A percentile compares a stretch with the other conserved stretches of the same genome.
phyloP scores from a whole-genome alignment of 2,113 vertebrate species.

The Gavia stellata region DNA sequence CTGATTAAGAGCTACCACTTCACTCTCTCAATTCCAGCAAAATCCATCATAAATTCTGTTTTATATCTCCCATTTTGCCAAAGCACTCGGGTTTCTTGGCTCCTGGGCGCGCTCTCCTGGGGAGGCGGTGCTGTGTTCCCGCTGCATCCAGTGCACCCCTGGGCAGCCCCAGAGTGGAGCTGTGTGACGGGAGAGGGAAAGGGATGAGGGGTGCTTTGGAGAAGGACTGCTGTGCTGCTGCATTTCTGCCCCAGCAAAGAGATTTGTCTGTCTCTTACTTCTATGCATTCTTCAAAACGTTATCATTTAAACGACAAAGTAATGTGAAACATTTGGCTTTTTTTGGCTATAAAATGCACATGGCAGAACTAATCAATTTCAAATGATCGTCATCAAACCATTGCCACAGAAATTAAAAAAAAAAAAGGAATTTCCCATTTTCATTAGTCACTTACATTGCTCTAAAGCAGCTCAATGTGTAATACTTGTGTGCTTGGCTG shows the following conservation, averaged over 20 bases:
- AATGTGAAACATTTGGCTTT: background rate
- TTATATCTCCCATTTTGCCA: background rate
- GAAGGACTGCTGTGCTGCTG: background rate
- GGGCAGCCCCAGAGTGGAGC: background rate
- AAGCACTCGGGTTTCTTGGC: background rate
- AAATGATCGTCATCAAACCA: background rate
- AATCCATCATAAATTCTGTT: background rate
- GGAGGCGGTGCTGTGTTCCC: background rate
- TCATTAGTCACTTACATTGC: background rate
- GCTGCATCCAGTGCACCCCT: rapidly evolving
- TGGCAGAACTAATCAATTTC: conserved; percentile 43
- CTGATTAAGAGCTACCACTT: background rate
- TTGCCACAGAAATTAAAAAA: background rate
- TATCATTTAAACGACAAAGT: background rate
- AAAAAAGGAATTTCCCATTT: background rate
- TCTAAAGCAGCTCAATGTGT: background rate
- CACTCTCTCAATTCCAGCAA: background rate
- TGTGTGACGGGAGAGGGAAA: background rate
- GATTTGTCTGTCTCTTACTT: background rate
- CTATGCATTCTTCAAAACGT: background rate
- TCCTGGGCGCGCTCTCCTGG: background rate
- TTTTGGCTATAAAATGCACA: conserved; percentile 2
- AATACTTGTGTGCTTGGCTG: background rate
- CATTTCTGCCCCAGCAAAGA: background rate
- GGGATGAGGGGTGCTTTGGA: background rate